These are phyloP conservation scores for Oryctolagus cuniculus DNA, from an alignment of 2,113 vertebrate genomes.

Conservation along the genomic window mOryCun1.1 NC_091434.1:63477001-63477500, in stretches of 20 bases:
- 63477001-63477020: slow-evolving; percentile 27
- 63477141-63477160: neutral
- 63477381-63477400: no score
- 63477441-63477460: no score
- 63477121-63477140: neutral
- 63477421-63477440: no score
- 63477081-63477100: neutral
- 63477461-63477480: no score
- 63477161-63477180: slow-evolving; percentile 44
- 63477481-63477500: no score
- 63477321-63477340: neutral
- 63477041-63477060: slow-evolving; percentile 35
- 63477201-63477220: neutral
- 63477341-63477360: no score
- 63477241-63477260: neutral
- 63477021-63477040: slow-evolving; percentile 41
- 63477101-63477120: slow-evolving; percentile 53
- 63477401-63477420: no score
- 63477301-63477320: slow-evolving; percentile 6
- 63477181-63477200: neutral
- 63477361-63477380: no score
- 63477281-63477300: neutral
- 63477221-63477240: neutral
- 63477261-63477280: neutral
- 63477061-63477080: slow-evolving; percentile 32